phyloP scores from a whole-genome alignment of 2,797 vertebrate genomes.

The Pseudochirops cupreus region DNA sequence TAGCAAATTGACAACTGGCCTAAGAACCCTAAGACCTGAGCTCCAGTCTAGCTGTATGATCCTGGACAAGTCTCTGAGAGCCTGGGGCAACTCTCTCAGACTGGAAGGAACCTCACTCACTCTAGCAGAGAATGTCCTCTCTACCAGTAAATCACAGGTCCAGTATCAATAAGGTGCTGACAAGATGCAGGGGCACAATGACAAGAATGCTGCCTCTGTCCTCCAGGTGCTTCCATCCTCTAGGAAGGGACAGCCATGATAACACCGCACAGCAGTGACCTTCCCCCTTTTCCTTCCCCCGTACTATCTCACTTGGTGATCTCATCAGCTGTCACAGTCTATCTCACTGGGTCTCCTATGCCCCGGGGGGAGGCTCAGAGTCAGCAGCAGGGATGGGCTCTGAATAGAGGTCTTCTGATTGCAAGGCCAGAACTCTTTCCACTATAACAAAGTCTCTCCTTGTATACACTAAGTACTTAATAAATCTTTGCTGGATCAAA shows the following conservation, averaged over 20 bases:
- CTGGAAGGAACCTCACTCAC: background rate
- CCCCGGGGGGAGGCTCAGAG: background rate
- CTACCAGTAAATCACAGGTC: background rate
- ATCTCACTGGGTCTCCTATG: too few species aligned
- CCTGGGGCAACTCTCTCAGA: background rate
- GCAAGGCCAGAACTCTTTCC: background rate
- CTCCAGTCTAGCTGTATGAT: background rate
- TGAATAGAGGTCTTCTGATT: background rate
- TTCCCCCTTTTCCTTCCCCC: background rate
- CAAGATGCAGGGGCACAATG: too few species aligned
- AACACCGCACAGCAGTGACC: background rate
- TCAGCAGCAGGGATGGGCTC: background rate
- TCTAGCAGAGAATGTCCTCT: background rate
- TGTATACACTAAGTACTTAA: background rate
- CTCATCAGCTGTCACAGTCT: too few species aligned
- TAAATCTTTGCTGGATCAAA: background rate
- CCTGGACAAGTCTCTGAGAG: background rate
- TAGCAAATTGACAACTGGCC: background rate
- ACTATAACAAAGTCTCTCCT: background rate
- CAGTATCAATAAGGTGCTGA: too few species aligned
- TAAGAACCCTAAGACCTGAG: background rate
- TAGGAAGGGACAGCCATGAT: background rate
- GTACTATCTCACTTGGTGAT: too few species aligned
- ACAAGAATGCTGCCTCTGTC: too few species aligned
- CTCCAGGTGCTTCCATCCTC: background rate